Percentiles rank a stretch among this genome's conserved stretches.
phyloP scores from a whole-genome alignment of 2,113 vertebrate species.

The Nibea albiflora region DNA sequence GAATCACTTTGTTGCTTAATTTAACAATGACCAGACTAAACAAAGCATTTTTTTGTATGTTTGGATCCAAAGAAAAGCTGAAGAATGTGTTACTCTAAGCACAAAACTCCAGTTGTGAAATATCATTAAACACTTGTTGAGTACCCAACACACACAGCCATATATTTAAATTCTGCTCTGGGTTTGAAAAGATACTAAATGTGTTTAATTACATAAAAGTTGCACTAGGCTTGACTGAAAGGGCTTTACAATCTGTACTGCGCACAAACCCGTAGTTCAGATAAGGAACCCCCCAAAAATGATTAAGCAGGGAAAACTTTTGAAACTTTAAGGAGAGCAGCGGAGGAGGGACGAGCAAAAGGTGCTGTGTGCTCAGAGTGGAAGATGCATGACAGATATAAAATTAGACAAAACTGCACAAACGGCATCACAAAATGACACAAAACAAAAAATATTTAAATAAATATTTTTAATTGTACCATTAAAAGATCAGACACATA shows the following conservation, averaged over 20 bases:
- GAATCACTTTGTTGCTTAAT: neutral
- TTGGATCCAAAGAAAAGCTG: neutral
- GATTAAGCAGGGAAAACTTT: too few relatives aligned
- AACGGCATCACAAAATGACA: neutral
- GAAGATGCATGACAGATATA: neutral
- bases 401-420: too few relatives aligned
- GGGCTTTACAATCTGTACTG: neutral
- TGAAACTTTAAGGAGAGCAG: too few relatives aligned
- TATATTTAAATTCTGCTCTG: neutral
- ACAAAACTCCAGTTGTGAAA: neutral
- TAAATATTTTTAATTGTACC: neutral
- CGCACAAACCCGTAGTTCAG: neutral
- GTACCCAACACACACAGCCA: neutral
- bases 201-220: too few relatives aligned
- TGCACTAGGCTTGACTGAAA: neutral
- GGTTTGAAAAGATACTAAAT: too few relatives aligned
- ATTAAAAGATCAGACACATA: neutral
- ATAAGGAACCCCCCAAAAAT: too few relatives aligned
- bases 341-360: too few relatives aligned
- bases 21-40: neutral
- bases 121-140: neutral
- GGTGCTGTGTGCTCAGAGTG: neutral
- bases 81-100: neutral
- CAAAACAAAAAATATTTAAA: neutral
- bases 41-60: neutral